Evolutionary conservation across 2,888 invertebrate genomes (phyloP).

Genomic region (Cantharis nigra): DNA sequence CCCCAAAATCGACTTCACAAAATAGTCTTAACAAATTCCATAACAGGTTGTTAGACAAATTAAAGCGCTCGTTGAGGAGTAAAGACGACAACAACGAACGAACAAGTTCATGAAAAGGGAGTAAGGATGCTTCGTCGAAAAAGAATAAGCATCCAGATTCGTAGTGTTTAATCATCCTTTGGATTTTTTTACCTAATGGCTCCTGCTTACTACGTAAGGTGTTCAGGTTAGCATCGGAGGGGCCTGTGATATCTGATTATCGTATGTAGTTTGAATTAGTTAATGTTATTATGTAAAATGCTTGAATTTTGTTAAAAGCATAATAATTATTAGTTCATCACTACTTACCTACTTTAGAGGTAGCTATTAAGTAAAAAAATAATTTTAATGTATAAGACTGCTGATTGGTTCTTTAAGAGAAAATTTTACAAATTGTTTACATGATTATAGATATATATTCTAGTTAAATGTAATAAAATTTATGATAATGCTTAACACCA

Average conservation of each 20-base stretch:
- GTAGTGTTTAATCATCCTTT: constrained; percentile 16
- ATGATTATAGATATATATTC: background rate
- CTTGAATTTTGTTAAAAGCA: constrained; percentile 9
- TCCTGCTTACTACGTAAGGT: constrained; percentile 32
- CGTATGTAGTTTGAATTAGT: constrained; percentile 33
- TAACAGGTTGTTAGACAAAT: constrained; percentile 77
- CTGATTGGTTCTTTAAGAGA: constrained; percentile 1
- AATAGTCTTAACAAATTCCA: constrained; percentile 77
- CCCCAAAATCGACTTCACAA: constrained; percentile 64
- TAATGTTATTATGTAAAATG: constrained; percentile 7
- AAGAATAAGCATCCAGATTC: constrained; percentile 8
- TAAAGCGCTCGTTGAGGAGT: constrained; percentile 71
- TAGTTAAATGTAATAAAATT: background rate
- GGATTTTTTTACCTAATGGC: constrained; percentile 2
- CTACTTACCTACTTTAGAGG: background rate
- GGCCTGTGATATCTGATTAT: constrained; percentile 37
- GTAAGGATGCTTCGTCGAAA: constrained; percentile 14
- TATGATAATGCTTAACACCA: constrained; percentile 1
- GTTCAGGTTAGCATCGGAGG: constrained; percentile 36
- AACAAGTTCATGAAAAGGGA: constrained; percentile 29
- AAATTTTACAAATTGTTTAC: background rate
- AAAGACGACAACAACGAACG: constrained; percentile 48
- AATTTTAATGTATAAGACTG: background rate
- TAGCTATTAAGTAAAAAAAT: background rate
- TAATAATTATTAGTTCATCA: background rate